Evolutionary conservation across 2,113 vertebrate species (phyloP).

Genomic region (Erythrocercus mccallii): DNA sequence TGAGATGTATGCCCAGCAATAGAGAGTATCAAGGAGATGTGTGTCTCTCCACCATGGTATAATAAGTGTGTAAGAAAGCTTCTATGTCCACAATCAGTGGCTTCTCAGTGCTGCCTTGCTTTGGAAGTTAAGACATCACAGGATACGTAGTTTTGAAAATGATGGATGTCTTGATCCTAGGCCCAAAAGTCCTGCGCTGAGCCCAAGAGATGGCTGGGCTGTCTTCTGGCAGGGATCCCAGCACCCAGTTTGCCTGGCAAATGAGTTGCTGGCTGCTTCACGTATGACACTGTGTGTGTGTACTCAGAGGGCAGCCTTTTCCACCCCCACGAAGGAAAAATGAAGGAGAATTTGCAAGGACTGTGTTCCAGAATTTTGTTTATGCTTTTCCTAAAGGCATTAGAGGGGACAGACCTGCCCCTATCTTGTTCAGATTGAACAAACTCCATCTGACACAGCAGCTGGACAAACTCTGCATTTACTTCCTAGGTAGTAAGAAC

Average conservation of each 20-base stretch:
- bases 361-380: neutral
- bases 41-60: neutral
- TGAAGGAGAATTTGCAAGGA: neutral
- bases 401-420: neutral
- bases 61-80: neutral
- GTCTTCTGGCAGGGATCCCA: neutral
- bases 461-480: neutral
- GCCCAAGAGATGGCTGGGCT: neutral
- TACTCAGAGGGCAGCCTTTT: neutral
- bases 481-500: neutral
- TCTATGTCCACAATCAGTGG: neutral
- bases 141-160: neutral
- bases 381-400: neutral
- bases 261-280: neutral
- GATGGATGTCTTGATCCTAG: neutral
- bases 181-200: neutral
- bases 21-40: neutral
- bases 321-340: rapidly evolving
- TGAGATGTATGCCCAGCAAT: neutral
- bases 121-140: neutral
- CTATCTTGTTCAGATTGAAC: neutral
- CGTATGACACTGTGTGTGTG: neutral
- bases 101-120: neutral
- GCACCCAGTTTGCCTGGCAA: neutral
- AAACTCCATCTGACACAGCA: neutral